phyloP scores from a whole-genome alignment of 2,113 vertebrate genomes.

The Epinephelus moara region DNA sequence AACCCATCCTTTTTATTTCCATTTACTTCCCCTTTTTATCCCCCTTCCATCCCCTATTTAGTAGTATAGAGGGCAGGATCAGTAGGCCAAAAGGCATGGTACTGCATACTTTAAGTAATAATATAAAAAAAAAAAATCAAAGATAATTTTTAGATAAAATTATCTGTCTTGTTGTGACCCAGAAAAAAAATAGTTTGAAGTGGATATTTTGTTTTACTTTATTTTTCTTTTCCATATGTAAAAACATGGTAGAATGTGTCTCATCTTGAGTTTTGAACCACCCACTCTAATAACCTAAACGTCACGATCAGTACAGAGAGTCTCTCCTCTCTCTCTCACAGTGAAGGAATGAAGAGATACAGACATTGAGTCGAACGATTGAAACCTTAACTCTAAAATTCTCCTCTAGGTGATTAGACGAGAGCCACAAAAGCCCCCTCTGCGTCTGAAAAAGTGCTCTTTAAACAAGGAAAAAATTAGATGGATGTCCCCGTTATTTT shows the following conservation, averaged over 20 bases:
- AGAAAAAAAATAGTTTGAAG: constrained; percentile 85
- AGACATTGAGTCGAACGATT: constrained; percentile 26
- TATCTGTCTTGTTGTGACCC: constrained; percentile 81
- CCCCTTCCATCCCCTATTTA: constrained; percentile 63
- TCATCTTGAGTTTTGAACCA: constrained; percentile 61
- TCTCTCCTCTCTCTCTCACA: constrained; percentile 2
- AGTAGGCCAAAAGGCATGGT: constrained; percentile 82
- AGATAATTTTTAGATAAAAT: constrained; percentile 75
- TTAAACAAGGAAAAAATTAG: constrained; percentile 6
- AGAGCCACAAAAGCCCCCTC: constrained; percentile 33
- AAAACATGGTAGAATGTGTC: constrained; percentile 71
- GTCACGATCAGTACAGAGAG: constrained; percentile 52
- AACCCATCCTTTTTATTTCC: constrained; percentile 65
- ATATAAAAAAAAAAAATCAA: constrained; percentile 72
- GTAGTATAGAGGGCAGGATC: constrained; percentile 80
- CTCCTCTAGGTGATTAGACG: constrained; percentile 17
- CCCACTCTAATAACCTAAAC: constrained; percentile 61
- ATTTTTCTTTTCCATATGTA: constrained; percentile 77
- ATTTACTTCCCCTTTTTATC: constrained; percentile 68
- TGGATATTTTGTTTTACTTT: constrained; percentile 79
- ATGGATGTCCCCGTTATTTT: background rate
- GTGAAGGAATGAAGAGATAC: constrained; percentile 70
- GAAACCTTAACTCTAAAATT: constrained; percentile 25
- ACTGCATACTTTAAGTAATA: constrained; percentile 84
- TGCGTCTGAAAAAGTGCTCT: constrained; percentile 62